Conservation (phyloP, 2,113 vertebrate genomes). For the Paedocypris sp. region DNA sequence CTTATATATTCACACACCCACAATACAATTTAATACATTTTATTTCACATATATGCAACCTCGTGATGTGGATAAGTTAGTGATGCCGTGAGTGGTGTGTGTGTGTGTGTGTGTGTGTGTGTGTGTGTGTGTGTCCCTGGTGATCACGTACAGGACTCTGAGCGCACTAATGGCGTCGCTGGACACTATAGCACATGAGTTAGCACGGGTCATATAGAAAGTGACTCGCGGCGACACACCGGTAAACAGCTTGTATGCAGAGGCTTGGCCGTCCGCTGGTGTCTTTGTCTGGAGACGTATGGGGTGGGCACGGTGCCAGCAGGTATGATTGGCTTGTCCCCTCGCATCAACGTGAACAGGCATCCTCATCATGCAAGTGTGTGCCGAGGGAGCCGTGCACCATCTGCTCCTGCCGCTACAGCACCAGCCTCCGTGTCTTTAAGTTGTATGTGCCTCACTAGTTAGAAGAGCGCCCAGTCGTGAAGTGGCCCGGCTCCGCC, state of each 20-base stretch:
- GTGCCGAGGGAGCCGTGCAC: slow-evolving; percentile 32
- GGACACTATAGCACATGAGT: no score
- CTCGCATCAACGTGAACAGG: slow-evolving; percentile 42
- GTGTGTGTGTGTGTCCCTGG: no score
- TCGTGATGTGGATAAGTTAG: no score
- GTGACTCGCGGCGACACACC: background rate
- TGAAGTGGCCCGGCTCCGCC: background rate
- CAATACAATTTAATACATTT: no score
- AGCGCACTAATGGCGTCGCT: no score
- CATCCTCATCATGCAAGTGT: slow-evolving; percentile 31
- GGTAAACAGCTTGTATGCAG: background rate
- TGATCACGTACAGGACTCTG: no score
- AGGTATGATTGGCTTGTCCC: slow-evolving; percentile 43
- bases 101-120: no score
- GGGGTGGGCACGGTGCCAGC: slow-evolving; percentile 31
- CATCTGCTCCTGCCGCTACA: slow-evolving; percentile 31
- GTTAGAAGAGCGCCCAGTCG: no score
- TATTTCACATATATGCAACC: no score
- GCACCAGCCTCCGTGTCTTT: background rate
- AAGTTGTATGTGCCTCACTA: slow-evolving; percentile 3
- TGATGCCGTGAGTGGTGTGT: no score
- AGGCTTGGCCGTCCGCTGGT: background rate
- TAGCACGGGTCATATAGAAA: no score
- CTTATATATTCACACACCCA: no score
- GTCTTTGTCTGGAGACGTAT: slow-evolving; percentile 4